Percentiles rank a stretch among this genome's conserved stretches.
These are phyloP conservation scores for Enteromius viviparus DNA, from an alignment of 2,797 vertebrate genomes.

Conservation along the genomic window DNA sequence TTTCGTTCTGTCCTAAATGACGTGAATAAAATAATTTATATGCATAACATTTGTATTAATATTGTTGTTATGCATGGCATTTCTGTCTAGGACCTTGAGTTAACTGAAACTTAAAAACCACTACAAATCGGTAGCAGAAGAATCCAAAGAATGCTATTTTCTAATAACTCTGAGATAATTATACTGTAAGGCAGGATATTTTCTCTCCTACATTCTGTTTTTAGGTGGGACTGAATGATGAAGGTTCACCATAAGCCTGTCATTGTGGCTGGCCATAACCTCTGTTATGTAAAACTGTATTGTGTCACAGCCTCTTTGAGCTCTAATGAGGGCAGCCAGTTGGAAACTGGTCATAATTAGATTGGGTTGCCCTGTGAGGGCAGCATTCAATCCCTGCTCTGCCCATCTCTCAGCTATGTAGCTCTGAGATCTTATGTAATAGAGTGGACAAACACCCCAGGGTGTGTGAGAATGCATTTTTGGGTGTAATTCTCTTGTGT, in stretches of 20 bases:
- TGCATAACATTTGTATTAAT: no score
- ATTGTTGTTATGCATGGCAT: background rate
- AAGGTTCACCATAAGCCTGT: slow-evolving; percentile 25
- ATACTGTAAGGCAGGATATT: slow-evolving; percentile 8
- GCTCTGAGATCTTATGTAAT: slow-evolving; percentile 56
- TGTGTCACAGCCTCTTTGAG: slow-evolving; percentile 66
- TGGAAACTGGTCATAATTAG: slow-evolving; percentile 66
- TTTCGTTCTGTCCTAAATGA: background rate
- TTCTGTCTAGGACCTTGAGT: background rate
- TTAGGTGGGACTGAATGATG: slow-evolving; percentile 30
- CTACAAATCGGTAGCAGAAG: background rate
- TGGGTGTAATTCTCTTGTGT: background rate
- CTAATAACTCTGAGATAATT: background rate
- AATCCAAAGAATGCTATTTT: background rate
- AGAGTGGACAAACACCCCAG: slow-evolving; percentile 3
- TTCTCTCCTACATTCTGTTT: slow-evolving; percentile 16
- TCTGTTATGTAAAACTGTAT: slow-evolving; percentile 70
- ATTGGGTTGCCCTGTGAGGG: slow-evolving; percentile 60
- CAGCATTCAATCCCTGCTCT: slow-evolving; percentile 32
- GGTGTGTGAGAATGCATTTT: slow-evolving; percentile 5
- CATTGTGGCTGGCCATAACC: slow-evolving; percentile 59
- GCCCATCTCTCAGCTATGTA: slow-evolving; percentile 42
- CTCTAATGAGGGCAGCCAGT: slow-evolving; percentile 69
- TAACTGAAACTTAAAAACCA: background rate
- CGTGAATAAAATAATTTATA: no score